Conservation (phyloP, 92 coral and sea anemone genomes). For the Phenganax subtilis region DNA sequence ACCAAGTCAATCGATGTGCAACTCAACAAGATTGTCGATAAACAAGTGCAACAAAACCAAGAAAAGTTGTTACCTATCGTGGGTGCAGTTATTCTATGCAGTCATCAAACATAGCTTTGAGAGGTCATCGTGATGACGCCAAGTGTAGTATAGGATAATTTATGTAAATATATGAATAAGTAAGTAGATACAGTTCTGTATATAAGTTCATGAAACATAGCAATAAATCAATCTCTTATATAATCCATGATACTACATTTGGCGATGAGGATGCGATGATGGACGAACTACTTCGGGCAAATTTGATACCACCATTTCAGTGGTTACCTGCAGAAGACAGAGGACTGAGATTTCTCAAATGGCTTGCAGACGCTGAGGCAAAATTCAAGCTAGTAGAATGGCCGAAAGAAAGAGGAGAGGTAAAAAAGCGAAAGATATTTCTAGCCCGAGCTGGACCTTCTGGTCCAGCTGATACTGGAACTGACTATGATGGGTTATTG, state of each 20-base stretch:
- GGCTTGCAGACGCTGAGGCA: too few species aligned
- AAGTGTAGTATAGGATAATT: too few species aligned
- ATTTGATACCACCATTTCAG: not conserved
- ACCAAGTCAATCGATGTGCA: not conserved
- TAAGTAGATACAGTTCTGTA: too few species aligned
- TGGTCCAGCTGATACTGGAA: not conserved
- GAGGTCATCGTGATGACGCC: conserved; percentile 26
- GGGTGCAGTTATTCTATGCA: not conserved
- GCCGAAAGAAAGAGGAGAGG: not conserved
- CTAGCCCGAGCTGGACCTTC: not conserved
- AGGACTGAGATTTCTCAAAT: too few species aligned
- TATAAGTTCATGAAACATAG: too few species aligned
- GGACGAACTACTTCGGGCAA: not conserved
- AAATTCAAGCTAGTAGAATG: too few species aligned
- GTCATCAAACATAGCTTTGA: not conserved
- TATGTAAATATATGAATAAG: too few species aligned
- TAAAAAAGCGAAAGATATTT: conserved; percentile 13
- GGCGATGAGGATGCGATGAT: not conserved
- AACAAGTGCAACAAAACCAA: conserved; percentile 3
- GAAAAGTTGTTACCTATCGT: conserved; percentile 1
- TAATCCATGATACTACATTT: not conserved
- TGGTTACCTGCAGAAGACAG: too few species aligned
- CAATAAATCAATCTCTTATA: not conserved
- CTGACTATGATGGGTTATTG: too few species aligned
- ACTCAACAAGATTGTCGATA: not conserved